phyloP scores from a whole-genome alignment of 1,140 invertebrate genomes.

The Pogonognathellus flavescens region DNA sequence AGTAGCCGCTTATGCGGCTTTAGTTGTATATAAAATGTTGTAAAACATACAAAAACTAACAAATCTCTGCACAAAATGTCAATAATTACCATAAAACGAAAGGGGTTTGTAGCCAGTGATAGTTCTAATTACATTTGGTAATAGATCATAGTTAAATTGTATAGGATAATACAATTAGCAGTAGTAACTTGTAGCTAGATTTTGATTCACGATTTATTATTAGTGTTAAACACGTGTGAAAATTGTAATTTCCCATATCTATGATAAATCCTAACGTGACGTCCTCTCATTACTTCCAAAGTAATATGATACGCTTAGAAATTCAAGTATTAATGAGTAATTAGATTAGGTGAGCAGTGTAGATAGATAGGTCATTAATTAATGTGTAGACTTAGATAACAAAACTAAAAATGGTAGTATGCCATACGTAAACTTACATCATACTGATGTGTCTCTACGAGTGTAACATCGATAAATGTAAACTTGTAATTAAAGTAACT shows the following conservation, averaged over 20 bases:
- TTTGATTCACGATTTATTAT: background rate
- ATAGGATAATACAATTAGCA: too few species aligned
- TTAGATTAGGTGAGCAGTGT: background rate
- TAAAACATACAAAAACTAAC: background rate
- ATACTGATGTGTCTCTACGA: background rate
- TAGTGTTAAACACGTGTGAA: background rate
- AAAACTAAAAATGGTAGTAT: background rate
- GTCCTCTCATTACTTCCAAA: constrained; percentile 39
- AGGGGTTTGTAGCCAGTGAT: background rate
- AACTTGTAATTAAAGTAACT: background rate
- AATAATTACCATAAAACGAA: constrained; percentile 4
- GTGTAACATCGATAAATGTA: background rate
- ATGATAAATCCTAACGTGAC: constrained; percentile 33
- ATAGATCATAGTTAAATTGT: too few species aligned
- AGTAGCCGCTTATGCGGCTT: constrained; percentile 26
- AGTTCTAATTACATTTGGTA: background rate
- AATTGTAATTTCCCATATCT: constrained; percentile 31
- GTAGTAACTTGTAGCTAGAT: too few species aligned
- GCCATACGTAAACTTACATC: background rate
- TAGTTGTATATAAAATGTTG: constrained; percentile 6
- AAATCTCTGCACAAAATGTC: constrained; percentile 9
- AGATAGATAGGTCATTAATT: background rate
- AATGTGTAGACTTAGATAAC: background rate
- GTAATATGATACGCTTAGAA: constrained; percentile 37
- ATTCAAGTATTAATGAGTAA: constrained; percentile 20